phyloP scores from a whole-genome alignment of 2,888 invertebrate genomes.

The Himalopsyche japonica region DNA sequence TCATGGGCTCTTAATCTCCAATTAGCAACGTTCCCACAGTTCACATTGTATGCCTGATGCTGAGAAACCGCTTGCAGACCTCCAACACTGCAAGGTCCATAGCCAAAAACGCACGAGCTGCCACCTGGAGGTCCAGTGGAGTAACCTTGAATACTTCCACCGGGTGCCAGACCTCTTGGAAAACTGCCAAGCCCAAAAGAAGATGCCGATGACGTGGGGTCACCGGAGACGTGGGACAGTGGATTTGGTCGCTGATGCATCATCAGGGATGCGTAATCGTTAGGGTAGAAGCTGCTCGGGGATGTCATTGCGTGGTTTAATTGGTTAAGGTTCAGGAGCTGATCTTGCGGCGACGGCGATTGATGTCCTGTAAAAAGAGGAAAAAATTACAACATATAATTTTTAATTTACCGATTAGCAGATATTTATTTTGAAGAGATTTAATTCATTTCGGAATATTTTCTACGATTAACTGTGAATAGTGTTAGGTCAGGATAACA shows the following conservation, averaged over 20 bases:
- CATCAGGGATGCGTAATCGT: conserved; percentile 55
- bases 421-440: no score
- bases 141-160: conserved; percentile 45
- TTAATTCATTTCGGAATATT: no score
- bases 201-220: conserved; percentile 51
- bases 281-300: conserved; percentile 51
- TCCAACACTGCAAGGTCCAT: conserved; percentile 44
- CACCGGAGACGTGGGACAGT: conserved; percentile 50
- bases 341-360: conserved; percentile 51
- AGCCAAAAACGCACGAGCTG: conserved; percentile 54
- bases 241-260: conserved; percentile 49
- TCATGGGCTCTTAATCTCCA: conserved; percentile 59
- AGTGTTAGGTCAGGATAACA: no score
- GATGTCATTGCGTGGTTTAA: conserved; percentile 50
- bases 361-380: conserved; percentile 47
- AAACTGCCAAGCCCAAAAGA: conserved; percentile 52
- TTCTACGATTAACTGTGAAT: no score
- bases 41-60: conserved; percentile 52
- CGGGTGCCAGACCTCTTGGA: conserved; percentile 46
- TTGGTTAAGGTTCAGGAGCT: conserved; percentile 49
- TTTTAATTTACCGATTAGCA: no score
- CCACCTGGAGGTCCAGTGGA: conserved; percentile 43
- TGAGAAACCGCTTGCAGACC: conserved; percentile 47
- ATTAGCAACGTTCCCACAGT: conserved; percentile 48
- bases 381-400: no score